Conservation (phyloP, 2,113 vertebrate species). For the Caranx ignobilis region DNA sequence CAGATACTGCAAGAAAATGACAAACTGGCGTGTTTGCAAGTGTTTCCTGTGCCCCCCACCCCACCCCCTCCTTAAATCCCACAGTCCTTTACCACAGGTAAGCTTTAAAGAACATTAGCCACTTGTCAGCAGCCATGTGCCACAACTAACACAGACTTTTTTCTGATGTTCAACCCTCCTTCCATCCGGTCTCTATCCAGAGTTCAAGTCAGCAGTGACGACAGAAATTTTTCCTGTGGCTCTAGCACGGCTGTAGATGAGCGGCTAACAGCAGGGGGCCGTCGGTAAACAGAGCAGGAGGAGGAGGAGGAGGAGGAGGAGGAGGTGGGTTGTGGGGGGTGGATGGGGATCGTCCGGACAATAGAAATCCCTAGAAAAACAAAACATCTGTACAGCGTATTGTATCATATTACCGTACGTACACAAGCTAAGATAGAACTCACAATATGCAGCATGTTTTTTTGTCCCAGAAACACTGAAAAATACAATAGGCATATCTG, state of each 20-base stretch:
- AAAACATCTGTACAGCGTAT: slow-evolving; percentile 79
- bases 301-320: too few species aligned
- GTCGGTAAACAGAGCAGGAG: neutral
- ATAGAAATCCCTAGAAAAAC: slow-evolving; percentile 62
- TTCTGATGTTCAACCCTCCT: neutral
- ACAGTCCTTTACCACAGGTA: slow-evolving; percentile 7
- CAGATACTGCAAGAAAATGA: slow-evolving; percentile 42
- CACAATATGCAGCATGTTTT: slow-evolving; percentile 78
- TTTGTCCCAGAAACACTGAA: slow-evolving; percentile 79
- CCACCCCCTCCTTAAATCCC: neutral
- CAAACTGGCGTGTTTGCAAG: slow-evolving; percentile 12
- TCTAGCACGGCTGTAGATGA: slow-evolving; percentile 23
- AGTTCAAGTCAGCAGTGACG: neutral
- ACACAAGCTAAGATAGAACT: slow-evolving; percentile 82
- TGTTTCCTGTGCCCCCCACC: slow-evolving; percentile 1
- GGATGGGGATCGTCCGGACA: slow-evolving; percentile 15
- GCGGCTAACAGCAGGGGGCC: slow-evolving; percentile 39
- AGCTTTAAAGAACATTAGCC: slow-evolving; percentile 20
- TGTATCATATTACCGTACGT: slow-evolving; percentile 73
- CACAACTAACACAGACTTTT: neutral
- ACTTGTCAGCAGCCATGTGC: slow-evolving; percentile 12
- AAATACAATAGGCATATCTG: slow-evolving; percentile 69
- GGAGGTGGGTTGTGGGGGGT: too few species aligned
- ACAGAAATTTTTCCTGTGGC: neutral
- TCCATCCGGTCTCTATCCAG: neutral